Percentiles rank a stretch among this genome's conserved stretches.
These are phyloP conservation scores for Pilophorus perplexus DNA, from an alignment of 2,888 invertebrate species.

Conservation along the genomic window DNA sequence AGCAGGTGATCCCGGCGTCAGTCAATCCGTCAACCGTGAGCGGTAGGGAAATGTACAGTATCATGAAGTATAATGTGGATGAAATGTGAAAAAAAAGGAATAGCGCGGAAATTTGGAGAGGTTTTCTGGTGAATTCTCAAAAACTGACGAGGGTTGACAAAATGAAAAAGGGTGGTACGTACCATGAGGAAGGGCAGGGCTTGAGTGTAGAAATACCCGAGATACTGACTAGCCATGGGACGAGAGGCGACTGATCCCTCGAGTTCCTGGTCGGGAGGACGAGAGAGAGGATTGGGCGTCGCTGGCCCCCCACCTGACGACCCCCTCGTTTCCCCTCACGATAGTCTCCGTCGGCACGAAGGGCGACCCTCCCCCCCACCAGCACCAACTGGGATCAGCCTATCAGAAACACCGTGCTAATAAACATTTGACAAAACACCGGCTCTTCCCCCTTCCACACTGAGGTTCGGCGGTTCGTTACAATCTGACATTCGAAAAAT, in stretches of 20 bases:
- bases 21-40: too few species aligned
- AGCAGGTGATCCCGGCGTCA: too few species aligned
- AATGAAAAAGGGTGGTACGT: conserved; percentile 37
- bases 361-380: conserved; percentile 36
- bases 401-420: conserved; percentile 29
- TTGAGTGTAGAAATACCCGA: conserved; percentile 42
- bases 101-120: too few species aligned
- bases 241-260: conserved; percentile 28
- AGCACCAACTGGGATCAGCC: conserved; percentile 16
- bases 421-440: conserved; percentile 40
- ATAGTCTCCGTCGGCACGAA: too few species aligned
- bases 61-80: too few species aligned
- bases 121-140: too few species aligned
- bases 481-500: too few species aligned
- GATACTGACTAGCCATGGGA: conserved; percentile 45
- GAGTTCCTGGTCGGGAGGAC: conserved; percentile 10
- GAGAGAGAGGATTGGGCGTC: conserved; percentile 31
- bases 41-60: too few species aligned
- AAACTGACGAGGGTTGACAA: not conserved
- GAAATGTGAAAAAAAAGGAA: too few species aligned
- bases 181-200: conserved; percentile 44
- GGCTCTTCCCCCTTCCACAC: conserved; percentile 2
- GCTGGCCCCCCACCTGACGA: conserved; percentile 12
- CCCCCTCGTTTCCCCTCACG: too few species aligned
- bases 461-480: too few species aligned